Evolutionary conservation across 2,797 vertebrate species (phyloP).

Genomic region (Antrozous pallidus): DNA sequence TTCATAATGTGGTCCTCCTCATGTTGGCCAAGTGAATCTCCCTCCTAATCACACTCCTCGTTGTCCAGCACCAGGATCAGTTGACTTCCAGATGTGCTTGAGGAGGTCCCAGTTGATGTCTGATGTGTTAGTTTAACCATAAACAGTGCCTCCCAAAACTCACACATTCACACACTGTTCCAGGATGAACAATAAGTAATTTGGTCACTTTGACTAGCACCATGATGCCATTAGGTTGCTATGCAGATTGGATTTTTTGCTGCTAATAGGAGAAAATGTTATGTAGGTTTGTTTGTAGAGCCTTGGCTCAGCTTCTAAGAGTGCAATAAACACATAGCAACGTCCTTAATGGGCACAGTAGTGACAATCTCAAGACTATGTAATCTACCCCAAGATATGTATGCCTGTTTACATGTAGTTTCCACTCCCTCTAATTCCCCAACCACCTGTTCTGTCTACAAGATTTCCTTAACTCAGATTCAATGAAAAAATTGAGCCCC

Average conservation of each 20-base stretch:
- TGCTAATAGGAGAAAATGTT: background rate
- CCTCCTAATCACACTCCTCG: no score
- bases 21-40: background rate
- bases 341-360: background rate
- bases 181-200: background rate
- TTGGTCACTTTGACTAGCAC: background rate
- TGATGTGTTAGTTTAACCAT: background rate
- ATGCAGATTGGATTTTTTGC: background rate
- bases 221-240: background rate
- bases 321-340: background rate
- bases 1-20: background rate
- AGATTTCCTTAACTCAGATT: background rate
- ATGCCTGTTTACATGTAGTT: no score
- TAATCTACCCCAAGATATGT: background rate
- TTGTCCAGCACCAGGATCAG: fast-evolving
- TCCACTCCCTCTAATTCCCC: background rate
- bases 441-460: background rate
- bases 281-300: background rate
- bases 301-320: background rate
- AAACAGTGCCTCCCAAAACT: background rate
- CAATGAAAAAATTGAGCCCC: background rate
- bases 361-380: no score
- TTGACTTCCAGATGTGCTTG: no score
- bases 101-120: background rate
- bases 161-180: background rate